Base-by-base conservation (phyloP, 2,888 invertebrate species). In the Phyto melanocephala region DNA sequence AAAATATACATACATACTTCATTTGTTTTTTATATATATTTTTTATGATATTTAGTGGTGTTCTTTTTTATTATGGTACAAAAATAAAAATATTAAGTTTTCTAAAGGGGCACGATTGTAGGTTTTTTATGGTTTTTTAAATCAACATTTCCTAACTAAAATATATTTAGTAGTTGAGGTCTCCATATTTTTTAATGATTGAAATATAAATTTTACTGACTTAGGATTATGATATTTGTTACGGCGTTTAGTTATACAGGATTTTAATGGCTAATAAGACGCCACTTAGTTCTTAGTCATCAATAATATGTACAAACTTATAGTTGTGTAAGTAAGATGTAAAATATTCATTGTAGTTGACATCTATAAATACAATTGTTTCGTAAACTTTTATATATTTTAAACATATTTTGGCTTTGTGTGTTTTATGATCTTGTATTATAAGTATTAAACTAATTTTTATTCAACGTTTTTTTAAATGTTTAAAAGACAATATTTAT, bases 101-200 rank as follows among this genome's bases (percentile, higher is more conserved):
- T 20, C 1, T 2, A 3, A 28, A 24, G 1, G 13, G 1, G 7
- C 47, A 65, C 20, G 8, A 24, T 1, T 24, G 24, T 52, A 6
- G n/a, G 24, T 40, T 58, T 54, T 60, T 45, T 45, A 63, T 63
- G 2, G 15, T 6, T 10, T 63, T 63, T 63, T 28, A 63, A 63
- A 45, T 63, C 62, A 45, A 4, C 28, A 42, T 15, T 63, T 45
- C 37, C 22, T 22, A 40, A 17, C 4, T 3, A 3, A 28, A 28
- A 28, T 6, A 28, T 28, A 6, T 28, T 28, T 5, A 28, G 6
- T 6, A 28, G 28, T 28, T 28, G 28, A 28, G 3, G 3, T 28
- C 4, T 6, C 6, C 28, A 5, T 28, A n/a, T 28, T 28, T 20
- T 58, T 6, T 10, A 37, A 28, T 13, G 6, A 11, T 37, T n/a